Conservation (phyloP, 1,140 invertebrate genomes). For the Achatina immaculata region DNA sequence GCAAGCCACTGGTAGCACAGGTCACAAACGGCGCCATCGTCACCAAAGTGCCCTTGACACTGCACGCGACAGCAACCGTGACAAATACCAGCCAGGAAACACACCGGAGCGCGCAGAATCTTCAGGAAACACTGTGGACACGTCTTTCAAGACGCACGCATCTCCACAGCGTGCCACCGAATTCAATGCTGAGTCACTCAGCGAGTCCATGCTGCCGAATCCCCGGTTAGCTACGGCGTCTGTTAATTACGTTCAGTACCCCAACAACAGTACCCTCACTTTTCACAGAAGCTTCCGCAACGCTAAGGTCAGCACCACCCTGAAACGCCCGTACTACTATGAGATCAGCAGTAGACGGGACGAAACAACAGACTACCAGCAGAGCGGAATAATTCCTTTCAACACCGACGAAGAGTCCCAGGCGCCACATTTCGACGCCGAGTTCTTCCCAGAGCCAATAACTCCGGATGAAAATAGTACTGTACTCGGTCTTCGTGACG, state of each 20-base stretch:
- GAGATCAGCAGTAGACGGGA: too few species aligned
- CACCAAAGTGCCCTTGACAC: not conserved
- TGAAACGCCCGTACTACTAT: too few species aligned
- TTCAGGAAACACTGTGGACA: not conserved
- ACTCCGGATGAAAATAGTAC: not conserved
- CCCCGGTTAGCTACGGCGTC: too few species aligned
- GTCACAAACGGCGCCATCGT: not conserved
- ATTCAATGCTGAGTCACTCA: not conserved
- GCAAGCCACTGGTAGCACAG: not conserved
- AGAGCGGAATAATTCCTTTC: not conserved
- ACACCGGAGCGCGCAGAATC: not conserved
- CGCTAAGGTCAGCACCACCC: not conserved
- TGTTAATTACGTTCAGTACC: too few species aligned
- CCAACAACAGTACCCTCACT: not conserved
- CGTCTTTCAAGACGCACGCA: not conserved
- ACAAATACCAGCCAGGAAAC: not conserved
- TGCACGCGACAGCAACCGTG: not conserved
- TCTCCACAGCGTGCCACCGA: not conserved
- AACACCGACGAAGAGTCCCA: constrained; percentile 18
- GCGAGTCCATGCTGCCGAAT: not conserved
- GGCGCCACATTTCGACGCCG: constrained; percentile 16
- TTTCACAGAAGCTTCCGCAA: not conserved
- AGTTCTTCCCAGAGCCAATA: constrained; percentile 7
- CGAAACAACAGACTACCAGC: not conserved
- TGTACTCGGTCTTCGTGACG: not conserved